Evolutionary conservation across 1,140 invertebrate genomes (phyloP), one percentile per base, ranked within the genome.

Genomic region (Argopecten irradians): DNA sequence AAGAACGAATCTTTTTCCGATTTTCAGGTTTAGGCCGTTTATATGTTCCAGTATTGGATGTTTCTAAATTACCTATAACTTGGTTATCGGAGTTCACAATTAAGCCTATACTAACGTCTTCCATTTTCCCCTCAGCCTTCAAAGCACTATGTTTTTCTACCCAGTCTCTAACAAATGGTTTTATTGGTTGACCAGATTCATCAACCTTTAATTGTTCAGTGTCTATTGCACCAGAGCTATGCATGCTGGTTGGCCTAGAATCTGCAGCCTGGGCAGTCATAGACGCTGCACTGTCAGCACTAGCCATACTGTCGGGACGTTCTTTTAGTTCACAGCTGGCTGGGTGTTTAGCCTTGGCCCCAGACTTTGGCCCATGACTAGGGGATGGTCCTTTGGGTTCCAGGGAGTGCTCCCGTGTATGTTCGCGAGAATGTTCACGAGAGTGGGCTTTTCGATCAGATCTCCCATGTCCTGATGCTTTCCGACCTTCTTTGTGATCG

Each of bases 131-230:
- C 33, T 83, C 39, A 19, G 43, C 86, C 82, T 34, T 84, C 41
- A 85, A n/a, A 71, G 89, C 34, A 89, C 92, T 90, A 91, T 94
- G 94, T 91, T 92, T 94, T 89, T 93, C 92, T 71, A 94, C 93
- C 94, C 94, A 94, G 89, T 94, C 94, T 83, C 91, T 85, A 13
- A 94, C 94, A 90, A 94, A 94, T 22, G 93, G 93, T 91, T 95
- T 94, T 7, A 93, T 90, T 83, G 85, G 88, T n/a, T 85, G 84
- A 84, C 85, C 83, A 14, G 82, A 46, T 33, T 86, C 87, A 33
- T 92, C 87, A 36, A 39, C 7, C 36, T 90, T 86, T 9, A 43
- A 83, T 43, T 92, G 89, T 86, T 93, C 90, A 33, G 33, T 85
- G 39, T 92, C 89, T n/a, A 84, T 86, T 28, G 90, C 90, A 82